Evolutionary conservation across 2,888 invertebrate genomes (phyloP).

Genomic region (Drosophila planitibia): DNA sequence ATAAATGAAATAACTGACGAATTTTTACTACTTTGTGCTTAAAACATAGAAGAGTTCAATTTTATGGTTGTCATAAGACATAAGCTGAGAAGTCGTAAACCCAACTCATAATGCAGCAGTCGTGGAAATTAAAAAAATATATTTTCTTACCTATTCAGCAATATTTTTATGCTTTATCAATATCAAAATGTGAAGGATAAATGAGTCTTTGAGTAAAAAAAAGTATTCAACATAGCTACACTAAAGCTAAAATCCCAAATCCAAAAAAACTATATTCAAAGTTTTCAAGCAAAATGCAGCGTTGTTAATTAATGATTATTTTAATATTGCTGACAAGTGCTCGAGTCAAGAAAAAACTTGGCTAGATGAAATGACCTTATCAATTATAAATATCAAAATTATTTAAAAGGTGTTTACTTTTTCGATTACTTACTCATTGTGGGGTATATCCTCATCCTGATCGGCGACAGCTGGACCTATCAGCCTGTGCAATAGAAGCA

Average conservation of each 20-base stretch:
- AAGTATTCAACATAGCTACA: background rate
- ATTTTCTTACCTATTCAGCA: background rate
- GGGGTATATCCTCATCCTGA: conserved; percentile 95
- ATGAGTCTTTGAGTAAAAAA: background rate
- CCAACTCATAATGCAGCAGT: conserved; percentile 26
- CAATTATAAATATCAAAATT: background rate
- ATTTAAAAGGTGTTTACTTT: conserved; percentile 1
- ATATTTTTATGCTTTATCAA: conserved; percentile 13
- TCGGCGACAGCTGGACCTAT: conserved; percentile 85
- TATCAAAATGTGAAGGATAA: conserved; percentile 1
- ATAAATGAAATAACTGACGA: conserved; percentile 33
- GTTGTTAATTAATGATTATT: background rate
- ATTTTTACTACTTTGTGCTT: conserved; percentile 18
- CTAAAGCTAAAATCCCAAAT: background rate
- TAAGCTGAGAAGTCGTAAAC: conserved; percentile 1
- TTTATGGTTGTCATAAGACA: conserved; percentile 30
- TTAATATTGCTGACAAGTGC: background rate
- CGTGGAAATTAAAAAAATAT: background rate
- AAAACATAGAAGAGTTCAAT: conserved; percentile 21
- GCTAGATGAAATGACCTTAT: background rate
- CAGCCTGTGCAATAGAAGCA: conserved; percentile 80
- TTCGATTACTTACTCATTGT: conserved; percentile 91
- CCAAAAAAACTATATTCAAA: fast-evolving
- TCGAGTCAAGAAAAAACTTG: background rate
- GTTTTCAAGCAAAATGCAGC: background rate